Evolutionary conservation across 2,888 invertebrate species (phyloP), one percentile per base, ranked within the genome.

Genomic region (Dryobota labecula): DNA sequence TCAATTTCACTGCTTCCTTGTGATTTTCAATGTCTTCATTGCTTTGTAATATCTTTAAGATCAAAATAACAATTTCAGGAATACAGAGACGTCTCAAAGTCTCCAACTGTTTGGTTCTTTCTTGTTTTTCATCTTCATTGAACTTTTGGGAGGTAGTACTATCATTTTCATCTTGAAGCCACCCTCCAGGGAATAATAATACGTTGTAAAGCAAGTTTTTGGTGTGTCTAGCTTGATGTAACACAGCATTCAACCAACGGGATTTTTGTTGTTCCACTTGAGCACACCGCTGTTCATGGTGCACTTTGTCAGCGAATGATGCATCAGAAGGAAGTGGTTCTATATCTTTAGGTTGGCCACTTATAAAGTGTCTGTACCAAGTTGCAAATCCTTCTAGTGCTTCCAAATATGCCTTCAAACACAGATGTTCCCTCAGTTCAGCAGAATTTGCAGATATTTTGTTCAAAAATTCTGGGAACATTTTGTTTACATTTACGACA

Each of bases 371-470:
- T 81, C 98, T 97, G 84, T 98, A 98, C 99, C 99, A 99, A 86
- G 98, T 98, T 79, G 97, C 97, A 93, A 99, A 99, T 11, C 98
- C 97, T 92, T 99, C 98, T 76, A 98, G 96, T 6, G 98, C 98
- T 87, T 98, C 97, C 82, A 99, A 95, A 91, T 99, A 99, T 0
- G 98, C 97, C 92, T 98, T 98, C 88, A 98, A 97, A 92, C 99
- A 98, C 45, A 99, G 96, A 93, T 98, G 98, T 91, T 99, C 99
- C 83, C 98, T 97, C 67, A 99, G 77, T 80, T 94, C 95, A 56
- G 94, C 92, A 20, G 95, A 94, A 54, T 89, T 89, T 49, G 92
- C 68, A 92, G 95, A 84, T 91, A 97, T 83, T 78, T 92, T 93
- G 38, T 88, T 92, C 2, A 92, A 62, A 83, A 93, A 93, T 20